Percentiles rank a stretch among this genome's conserved stretches.
Conservation (phyloP, 1,140 invertebrate genomes). For the Nomia melanderi region DNA sequence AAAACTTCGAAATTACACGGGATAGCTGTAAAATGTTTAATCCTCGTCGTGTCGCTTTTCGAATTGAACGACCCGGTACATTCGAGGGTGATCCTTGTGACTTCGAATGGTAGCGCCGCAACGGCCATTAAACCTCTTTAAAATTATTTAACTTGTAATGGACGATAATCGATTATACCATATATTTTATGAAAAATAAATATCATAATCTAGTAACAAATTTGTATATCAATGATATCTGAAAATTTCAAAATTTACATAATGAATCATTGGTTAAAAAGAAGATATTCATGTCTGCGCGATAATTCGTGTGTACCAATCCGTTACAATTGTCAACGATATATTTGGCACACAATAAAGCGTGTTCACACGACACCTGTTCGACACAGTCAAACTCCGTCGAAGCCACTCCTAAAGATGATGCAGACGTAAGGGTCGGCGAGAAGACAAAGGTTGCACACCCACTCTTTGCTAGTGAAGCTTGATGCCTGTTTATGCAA, state of each 20-base stretch:
- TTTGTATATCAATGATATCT: too few species aligned
- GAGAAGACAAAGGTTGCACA: conserved; percentile 16
- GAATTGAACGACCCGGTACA: too few species aligned
- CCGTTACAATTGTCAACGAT: not conserved
- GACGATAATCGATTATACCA: too few species aligned
- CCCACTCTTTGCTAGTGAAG: not conserved
- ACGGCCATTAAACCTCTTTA: too few species aligned
- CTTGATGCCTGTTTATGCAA: conserved; percentile 17
- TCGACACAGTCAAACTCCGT: conserved; percentile 5
- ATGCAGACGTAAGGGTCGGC: not conserved
- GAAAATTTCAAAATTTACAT: too few species aligned
- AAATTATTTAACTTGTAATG: too few species aligned
- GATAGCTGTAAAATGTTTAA: conserved; percentile 8
- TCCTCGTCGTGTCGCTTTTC: not conserved
- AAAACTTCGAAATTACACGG: conserved; percentile 6
- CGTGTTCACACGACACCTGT: not conserved
- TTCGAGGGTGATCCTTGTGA: too few species aligned
- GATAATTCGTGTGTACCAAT: not conserved
- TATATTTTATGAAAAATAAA: too few species aligned
- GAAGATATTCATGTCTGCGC: too few species aligned
- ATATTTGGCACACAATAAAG: not conserved
- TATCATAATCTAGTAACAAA: too few species aligned
- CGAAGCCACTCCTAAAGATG: conserved; percentile 12
- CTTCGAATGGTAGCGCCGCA: too few species aligned
- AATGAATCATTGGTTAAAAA: too few species aligned